These are phyloP conservation scores for Platycercus adscitus DNA, from an alignment of 2,113 vertebrate genomes.

Conservation along the genomic window DNA sequence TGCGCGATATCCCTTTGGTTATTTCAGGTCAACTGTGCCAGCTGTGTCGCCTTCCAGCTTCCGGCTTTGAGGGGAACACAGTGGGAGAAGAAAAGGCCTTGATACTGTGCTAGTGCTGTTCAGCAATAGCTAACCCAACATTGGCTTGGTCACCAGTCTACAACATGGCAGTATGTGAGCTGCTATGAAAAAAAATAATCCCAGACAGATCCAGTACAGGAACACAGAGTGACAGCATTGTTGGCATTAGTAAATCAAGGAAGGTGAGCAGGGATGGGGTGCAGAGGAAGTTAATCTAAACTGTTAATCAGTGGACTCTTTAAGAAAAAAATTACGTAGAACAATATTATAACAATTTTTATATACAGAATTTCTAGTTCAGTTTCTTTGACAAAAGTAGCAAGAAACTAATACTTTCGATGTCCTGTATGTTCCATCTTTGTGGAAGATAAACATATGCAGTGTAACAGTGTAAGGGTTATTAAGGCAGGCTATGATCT, in stretches of 20 bases:
- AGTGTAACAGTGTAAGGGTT: neutral
- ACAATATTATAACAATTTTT: neutral
- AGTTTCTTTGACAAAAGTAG: neutral
- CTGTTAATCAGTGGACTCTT: neutral
- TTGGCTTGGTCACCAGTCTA: neutral
- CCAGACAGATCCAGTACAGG: neutral
- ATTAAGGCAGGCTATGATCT: neutral
- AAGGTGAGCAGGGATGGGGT: neutral
- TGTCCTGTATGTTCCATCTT: neutral
- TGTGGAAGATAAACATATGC: neutral
- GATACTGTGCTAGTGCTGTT: neutral
- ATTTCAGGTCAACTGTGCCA: neutral
- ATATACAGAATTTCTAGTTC: neutral
- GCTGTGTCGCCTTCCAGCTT: accelerated
- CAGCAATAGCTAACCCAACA: neutral
- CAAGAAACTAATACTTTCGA: neutral
- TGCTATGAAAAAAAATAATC: neutral
- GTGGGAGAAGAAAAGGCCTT: neutral
- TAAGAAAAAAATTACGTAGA: neutral
- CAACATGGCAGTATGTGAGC: no score
- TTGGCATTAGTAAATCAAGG: neutral
- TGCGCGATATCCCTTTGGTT: neutral
- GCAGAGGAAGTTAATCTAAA: neutral
- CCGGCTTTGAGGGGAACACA: neutral
- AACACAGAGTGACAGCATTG: neutral